Base-by-base conservation (phyloP, 1,140 invertebrate genomes). In the Brachionus angularis region DNA sequence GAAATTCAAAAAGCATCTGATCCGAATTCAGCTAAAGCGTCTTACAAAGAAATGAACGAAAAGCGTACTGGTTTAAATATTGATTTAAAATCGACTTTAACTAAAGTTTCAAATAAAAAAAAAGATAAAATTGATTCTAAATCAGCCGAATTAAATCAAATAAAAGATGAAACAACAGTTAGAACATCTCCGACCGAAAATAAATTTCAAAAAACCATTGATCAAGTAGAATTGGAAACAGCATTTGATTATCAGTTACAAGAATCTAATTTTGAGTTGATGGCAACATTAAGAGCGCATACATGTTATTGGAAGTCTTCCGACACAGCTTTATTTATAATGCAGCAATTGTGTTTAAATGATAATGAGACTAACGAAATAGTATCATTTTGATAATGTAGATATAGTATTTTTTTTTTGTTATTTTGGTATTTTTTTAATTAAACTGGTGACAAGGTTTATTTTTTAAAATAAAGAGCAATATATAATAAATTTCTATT, bases 281-380 rank as follows among this genome's bases (percentile, higher is more conserved):
- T 88, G 14, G 84, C 86, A 29, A 85, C 86, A 12, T 79, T 89
- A 23, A 87, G 86, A 49, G 87, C 87, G 1, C 88, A 89, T 75
- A 88, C 87, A 0, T 84, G 84, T 12, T 89, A 89, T 78, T 89
- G 88, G 88, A 85, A 78, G 73, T 87, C 86, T 75, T 84, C 85
- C 31, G 88, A 89, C 74, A 84, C 87, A 5, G 87, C 87, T 5
- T 86, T 85, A 76, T 88, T 89, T 77, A 83, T 88, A 53, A 78
- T 88, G 25, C 62, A 67, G 25, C 21, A 67, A 47, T 34, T 67
- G 10, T 31, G 27, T 23, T n/a, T 29, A n/a, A 36, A 50, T 50
- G 42, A 67, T 33, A 25, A 46, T 46, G 42, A 47, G 39, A 10
- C 39, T 42, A 42, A 42, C 39, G 10, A 42, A 42, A 10, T 42